phyloP scores from a whole-genome alignment of 2,113 vertebrate species.

The Asarcornis scutulata region DNA sequence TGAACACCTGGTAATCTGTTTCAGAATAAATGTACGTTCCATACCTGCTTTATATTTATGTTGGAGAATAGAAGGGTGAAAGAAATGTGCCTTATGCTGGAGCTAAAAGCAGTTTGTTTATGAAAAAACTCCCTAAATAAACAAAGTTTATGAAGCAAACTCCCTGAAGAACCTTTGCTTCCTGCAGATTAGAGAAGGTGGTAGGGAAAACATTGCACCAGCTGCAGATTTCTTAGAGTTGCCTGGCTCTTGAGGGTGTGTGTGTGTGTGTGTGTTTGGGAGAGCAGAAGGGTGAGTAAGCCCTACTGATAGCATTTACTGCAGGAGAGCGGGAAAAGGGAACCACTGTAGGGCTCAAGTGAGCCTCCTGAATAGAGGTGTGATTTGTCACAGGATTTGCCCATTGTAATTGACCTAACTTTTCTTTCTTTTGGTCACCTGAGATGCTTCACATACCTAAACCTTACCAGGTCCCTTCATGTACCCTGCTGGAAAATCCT shows the following conservation, averaged over 20 bases:
- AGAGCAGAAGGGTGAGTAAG: background rate
- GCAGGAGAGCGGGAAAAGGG: background rate
- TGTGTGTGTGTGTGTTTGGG: background rate
- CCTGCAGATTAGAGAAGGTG: background rate
- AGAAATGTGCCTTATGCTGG: background rate
- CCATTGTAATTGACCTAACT: background rate
- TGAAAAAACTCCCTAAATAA: background rate
- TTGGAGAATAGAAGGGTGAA: background rate
- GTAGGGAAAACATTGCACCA: background rate
- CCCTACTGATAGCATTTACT: background rate
- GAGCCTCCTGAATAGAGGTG: background rate
- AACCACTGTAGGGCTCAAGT: background rate
- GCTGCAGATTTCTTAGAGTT: background rate
- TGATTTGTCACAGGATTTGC: conserved; percentile 26
- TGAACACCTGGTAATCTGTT: background rate
- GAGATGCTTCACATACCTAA: background rate
- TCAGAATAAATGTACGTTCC: background rate
- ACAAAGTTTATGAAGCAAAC: background rate
- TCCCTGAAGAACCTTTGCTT: background rate
- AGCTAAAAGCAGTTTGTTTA: background rate
- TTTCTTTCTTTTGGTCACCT: background rate
- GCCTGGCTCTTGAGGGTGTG: background rate
- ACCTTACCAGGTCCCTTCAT: background rate
- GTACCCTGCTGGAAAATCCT: background rate
- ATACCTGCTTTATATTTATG: background rate